Conservation (phyloP, 2,888 invertebrate species). For the Nematopogon swammerdamellus region DNA sequence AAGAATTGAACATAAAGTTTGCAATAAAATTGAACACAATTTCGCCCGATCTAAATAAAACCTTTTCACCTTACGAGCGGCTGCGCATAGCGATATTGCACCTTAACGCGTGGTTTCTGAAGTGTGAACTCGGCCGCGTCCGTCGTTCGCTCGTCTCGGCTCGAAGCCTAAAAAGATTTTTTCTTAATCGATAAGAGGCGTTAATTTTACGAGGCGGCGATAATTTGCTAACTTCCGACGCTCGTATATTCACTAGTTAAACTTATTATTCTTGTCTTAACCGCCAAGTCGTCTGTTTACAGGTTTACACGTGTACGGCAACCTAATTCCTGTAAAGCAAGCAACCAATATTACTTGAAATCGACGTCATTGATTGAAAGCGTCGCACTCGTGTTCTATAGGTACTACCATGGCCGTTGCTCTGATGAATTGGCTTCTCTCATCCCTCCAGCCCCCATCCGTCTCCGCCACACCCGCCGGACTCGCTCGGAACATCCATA, state of each 20-base stretch:
- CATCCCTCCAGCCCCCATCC: too few relatives aligned
- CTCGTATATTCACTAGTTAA: not conserved
- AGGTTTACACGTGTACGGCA: not conserved
- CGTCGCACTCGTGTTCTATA: too few relatives aligned
- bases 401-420: too few relatives aligned
- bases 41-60: constrained; percentile 55
- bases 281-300: too few relatives aligned
- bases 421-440: too few relatives aligned
- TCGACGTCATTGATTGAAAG: too few relatives aligned
- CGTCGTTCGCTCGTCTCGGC: too few relatives aligned
- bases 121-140: constrained; percentile 31
- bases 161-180: constrained; percentile 34
- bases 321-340: not conserved
- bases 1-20: constrained; percentile 56
- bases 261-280: not conserved
- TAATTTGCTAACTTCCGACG: constrained; percentile 58
- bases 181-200: constrained; percentile 53
- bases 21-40: constrained; percentile 57
- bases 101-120: constrained; percentile 20
- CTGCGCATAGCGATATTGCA: constrained; percentile 14
- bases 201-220: constrained; percentile 57
- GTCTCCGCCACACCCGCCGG: too few relatives aligned
- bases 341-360: too few relatives aligned
- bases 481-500: too few relatives aligned
- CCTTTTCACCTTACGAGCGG: constrained; percentile 15